Evolutionary conservation across 1,140 invertebrate species (phyloP).

Genomic region (Paralvinella palmiformis): DNA sequence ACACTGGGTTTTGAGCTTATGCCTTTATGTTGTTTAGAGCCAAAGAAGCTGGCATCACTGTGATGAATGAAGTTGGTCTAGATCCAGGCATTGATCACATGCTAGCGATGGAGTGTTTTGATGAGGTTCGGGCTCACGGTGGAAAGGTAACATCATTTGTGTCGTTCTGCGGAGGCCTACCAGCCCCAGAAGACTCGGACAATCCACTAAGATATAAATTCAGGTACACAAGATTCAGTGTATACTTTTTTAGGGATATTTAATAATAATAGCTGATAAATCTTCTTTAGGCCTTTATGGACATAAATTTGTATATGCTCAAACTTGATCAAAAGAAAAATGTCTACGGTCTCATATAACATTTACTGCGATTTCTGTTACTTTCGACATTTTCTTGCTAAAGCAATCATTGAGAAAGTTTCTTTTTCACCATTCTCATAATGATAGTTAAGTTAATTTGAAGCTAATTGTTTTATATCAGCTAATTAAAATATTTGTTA

Average conservation of each 20-base stretch:
- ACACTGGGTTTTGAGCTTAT: too few species aligned
- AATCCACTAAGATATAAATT: conserved; percentile 93
- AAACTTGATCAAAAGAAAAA: too few species aligned
- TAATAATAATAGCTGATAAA: not conserved
- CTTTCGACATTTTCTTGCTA: too few species aligned
- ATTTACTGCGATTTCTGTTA: too few species aligned
- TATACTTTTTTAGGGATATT: not conserved
- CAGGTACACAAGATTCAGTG: conserved; percentile 53
- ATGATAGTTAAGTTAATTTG: too few species aligned
- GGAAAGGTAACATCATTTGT: conserved; percentile 74
- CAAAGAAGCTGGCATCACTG: conserved; percentile 74
- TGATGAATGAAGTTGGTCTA: conserved; percentile 92
- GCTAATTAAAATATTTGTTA: too few species aligned
- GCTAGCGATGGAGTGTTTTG: conserved; percentile 93
- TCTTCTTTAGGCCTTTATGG: not conserved
- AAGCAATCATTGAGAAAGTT: too few species aligned
- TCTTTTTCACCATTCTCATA: too few species aligned
- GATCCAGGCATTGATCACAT: conserved; percentile 98
- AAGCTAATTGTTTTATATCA: too few species aligned
- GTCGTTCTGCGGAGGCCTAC: conserved; percentile 93
- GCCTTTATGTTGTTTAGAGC: conserved; percentile 66
- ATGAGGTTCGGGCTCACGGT: conserved; percentile 73
- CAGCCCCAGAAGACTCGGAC: conserved; percentile 88
- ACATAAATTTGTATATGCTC: conserved; percentile 8
- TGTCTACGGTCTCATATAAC: too few species aligned